A percentile compares a stretch with the other conserved stretches of the same genome.
Evolutionary conservation across 2,888 invertebrate genomes (phyloP).

Genomic region (Athalia cordata): DNA sequence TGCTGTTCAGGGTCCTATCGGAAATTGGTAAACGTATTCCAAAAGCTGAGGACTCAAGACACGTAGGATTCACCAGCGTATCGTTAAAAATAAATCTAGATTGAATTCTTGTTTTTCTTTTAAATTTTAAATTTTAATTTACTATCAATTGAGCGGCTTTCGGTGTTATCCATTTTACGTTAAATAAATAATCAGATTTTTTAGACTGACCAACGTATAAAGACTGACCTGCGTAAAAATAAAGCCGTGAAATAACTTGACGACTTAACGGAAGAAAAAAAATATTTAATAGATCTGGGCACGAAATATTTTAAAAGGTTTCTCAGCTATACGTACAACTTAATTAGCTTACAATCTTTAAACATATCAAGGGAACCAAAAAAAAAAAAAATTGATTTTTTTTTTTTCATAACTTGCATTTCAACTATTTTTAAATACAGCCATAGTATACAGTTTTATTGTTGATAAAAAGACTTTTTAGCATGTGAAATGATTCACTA

Average conservation of each 20-base stretch:
- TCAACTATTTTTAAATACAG: background rate
- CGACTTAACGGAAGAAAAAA: slow-evolving; percentile 2
- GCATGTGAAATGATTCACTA: no score
- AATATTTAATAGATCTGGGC: background rate
- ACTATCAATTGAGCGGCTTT: background rate
- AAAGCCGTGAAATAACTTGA: background rate
- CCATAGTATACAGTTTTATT: slow-evolving; percentile 1
- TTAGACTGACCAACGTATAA: slow-evolving; percentile 41
- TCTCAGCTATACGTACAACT: background rate
- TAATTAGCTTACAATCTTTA: background rate
- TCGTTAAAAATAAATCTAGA: slow-evolving; percentile 20
- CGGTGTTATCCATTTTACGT: background rate
- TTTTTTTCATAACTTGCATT: background rate
- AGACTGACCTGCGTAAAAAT: slow-evolving; percentile 39
- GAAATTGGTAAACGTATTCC: slow-evolving; percentile 43
- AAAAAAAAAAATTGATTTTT: background rate
- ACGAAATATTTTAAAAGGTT: background rate
- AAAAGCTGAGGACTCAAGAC: slow-evolving; percentile 42
- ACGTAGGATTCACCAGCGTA: slow-evolving; percentile 36
- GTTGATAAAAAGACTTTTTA: background rate
- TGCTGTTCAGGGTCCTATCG: slow-evolving; percentile 39
- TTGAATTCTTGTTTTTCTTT: background rate
- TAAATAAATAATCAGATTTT: background rate
- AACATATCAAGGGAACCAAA: background rate
- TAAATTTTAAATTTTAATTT: background rate